Conservation (phyloP, 2,113 vertebrate genomes). For the Candoia aspera region DNA sequence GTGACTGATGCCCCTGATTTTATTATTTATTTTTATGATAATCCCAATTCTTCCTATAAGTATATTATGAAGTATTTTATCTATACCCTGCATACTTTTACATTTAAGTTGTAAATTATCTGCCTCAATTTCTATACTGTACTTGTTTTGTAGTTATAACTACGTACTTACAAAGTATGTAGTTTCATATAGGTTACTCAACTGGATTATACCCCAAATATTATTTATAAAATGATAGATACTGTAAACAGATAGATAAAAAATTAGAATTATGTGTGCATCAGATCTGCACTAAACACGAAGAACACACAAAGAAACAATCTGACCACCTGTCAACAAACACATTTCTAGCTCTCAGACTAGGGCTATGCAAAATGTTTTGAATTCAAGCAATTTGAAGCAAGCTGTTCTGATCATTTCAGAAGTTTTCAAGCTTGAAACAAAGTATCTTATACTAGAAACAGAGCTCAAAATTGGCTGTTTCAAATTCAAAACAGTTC, state of each 20-base stretch:
- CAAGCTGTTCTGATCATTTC: too few species aligned
- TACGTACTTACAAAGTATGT: neutral
- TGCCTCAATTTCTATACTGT: neutral
- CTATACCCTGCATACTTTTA: too few species aligned
- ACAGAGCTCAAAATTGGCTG: too few species aligned
- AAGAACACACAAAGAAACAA: neutral
- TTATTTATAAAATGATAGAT: neutral
- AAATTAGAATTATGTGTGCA: neutral
- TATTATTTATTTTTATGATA: too few species aligned
- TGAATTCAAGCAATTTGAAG: neutral
- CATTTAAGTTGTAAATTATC: neutral
- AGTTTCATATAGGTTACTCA: neutral
- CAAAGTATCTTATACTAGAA: too few species aligned
- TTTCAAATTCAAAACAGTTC: too few species aligned
- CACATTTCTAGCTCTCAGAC: neutral
- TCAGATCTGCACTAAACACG: too few species aligned
- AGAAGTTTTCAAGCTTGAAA: too few species aligned
- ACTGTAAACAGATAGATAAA: neutral
- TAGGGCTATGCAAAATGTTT: neutral
- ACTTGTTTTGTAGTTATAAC: neutral
- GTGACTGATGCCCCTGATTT: too few species aligned
- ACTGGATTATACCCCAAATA: neutral
- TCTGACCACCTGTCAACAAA: neutral
- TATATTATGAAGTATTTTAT: too few species aligned
- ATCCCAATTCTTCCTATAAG: too few species aligned